phyloP scores from a whole-genome alignment of 2,888 invertebrate genomes.

The Athetis lepigone region DNA sequence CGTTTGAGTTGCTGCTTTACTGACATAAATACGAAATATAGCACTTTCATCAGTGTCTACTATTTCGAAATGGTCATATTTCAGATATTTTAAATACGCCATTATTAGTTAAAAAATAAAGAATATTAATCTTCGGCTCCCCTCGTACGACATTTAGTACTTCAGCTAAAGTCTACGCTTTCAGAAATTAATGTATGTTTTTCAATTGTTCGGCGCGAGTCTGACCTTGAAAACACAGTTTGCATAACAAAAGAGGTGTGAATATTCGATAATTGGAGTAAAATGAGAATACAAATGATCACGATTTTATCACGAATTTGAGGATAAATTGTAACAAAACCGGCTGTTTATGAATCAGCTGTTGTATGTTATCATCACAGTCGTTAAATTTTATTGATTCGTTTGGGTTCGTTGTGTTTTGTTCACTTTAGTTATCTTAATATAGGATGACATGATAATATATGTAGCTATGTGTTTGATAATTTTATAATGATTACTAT shows the following conservation, averaged over 20 bases:
- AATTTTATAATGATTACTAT: background rate
- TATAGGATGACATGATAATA: constrained; percentile 4
- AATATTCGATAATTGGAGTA: constrained; percentile 40
- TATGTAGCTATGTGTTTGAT: too few species aligned
- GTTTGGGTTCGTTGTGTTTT: constrained; percentile 7
- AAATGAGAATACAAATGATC: constrained; percentile 26
- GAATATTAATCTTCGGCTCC: too few species aligned
- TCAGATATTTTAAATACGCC: too few species aligned
- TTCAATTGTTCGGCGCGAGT: background rate
- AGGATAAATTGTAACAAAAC: constrained; percentile 28
- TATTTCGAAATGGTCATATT: too few species aligned
- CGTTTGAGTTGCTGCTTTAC: too few species aligned
- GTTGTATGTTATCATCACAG: constrained; percentile 24
- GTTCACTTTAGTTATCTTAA: background rate
- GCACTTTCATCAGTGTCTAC: too few species aligned
- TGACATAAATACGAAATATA: too few species aligned
- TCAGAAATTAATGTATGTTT: background rate
- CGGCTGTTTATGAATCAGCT: constrained; percentile 47
- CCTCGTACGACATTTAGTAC: too few species aligned
- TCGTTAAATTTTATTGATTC: constrained; percentile 24
- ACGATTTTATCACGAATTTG: constrained; percentile 11
- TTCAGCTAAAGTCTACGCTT: background rate
- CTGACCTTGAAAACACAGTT: constrained; percentile 30
- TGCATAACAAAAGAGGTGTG: constrained; percentile 32
- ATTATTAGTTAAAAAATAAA: too few species aligned